A percentile compares a stretch with the other conserved stretches of the same genome.
phyloP scores from a whole-genome alignment of 1,140 invertebrate genomes.

The Temnothorax longispinosus region DNA sequence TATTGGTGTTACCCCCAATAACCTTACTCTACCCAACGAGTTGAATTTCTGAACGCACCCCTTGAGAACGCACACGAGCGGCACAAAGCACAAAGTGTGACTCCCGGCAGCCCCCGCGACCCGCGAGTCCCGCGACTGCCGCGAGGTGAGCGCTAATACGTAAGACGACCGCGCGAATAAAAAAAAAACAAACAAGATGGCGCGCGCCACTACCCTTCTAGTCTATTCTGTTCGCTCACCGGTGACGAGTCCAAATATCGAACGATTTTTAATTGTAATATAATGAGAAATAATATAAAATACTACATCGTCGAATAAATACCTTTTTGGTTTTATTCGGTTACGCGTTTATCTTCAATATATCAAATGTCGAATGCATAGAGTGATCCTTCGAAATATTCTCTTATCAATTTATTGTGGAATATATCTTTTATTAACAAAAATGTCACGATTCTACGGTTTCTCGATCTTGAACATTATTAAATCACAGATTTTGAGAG shows the following conservation, averaged over 20 bases:
- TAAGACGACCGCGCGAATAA: background rate
- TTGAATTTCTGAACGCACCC: too few species aligned
- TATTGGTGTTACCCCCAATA: too few species aligned
- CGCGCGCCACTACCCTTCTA: too few species aligned
- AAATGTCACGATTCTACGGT: background rate
- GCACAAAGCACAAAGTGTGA: background rate
- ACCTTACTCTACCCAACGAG: too few species aligned
- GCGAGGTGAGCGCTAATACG: background rate
- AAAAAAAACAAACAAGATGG: background rate
- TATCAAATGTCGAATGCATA: background rate
- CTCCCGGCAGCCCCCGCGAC: too few species aligned
- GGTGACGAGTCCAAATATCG: too few species aligned
- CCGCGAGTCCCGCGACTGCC: background rate
- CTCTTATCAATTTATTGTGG: background rate
- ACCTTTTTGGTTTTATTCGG: background rate
- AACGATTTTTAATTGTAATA: too few species aligned
- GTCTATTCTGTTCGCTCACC: too few species aligned
- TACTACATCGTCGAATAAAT: too few species aligned
- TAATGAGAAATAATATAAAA: too few species aligned
- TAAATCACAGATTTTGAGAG: background rate
- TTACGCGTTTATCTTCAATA: background rate
- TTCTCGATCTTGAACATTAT: background rate
- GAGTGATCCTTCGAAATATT: background rate
- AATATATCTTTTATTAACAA: background rate
- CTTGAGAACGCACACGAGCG: background rate